Conservation (phyloP, 2,797 vertebrate genomes). For the Tinamus major region DNA sequence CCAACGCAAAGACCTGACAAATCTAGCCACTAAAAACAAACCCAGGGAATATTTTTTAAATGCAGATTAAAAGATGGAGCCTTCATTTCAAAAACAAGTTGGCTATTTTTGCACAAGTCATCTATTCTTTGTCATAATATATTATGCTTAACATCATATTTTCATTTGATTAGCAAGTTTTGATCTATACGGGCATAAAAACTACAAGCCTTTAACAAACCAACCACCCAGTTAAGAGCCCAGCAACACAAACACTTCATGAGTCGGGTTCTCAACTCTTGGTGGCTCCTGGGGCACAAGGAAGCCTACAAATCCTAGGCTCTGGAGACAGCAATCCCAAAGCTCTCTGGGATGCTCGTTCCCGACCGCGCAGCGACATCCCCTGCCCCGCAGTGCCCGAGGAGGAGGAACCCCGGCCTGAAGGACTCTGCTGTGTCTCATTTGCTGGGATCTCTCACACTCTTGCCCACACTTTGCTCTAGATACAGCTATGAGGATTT, state of each 20-base stretch:
- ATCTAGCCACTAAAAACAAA: not conserved
- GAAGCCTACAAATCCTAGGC: not conserved
- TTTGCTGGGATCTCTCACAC: not conserved
- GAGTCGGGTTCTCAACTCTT: not conserved
- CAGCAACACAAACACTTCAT: not conserved
- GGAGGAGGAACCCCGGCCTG: not conserved
- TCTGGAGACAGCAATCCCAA: not conserved
- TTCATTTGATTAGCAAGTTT: not conserved
- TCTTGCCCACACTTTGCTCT: not conserved
- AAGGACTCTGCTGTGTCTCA: not conserved
- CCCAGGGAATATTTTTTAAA: slow-evolving; percentile 1
- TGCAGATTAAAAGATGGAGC: not conserved
- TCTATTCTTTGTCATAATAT: not conserved
- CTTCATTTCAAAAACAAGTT: not conserved
- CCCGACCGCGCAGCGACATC: not conserved
- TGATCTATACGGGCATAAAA: not conserved
- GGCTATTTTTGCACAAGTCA: slow-evolving; percentile 8
- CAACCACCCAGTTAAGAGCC: not conserved
- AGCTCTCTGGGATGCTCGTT: not conserved
- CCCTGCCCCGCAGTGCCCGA: not conserved
- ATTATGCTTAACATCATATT: not conserved
- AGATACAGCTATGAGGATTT: not conserved
- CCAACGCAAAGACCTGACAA: not conserved
- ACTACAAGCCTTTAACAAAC: not conserved
- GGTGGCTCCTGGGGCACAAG: not conserved